Evolutionary conservation across 2,888 invertebrate genomes (phyloP).

Genomic region (Selenia dentaria): DNA sequence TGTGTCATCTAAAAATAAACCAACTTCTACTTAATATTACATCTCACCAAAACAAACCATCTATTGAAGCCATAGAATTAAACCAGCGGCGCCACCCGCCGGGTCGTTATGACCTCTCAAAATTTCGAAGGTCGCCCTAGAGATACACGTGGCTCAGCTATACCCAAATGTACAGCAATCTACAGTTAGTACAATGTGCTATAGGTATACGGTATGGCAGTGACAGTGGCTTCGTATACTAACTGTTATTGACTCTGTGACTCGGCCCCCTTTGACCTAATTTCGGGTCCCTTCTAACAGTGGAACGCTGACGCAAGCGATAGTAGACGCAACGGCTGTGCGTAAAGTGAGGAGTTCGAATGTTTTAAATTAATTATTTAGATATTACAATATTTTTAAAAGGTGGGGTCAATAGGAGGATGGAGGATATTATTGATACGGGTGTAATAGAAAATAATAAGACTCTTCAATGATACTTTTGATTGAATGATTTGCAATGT

Average conservation of each 20-base stretch:
- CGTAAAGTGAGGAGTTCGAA: constrained; percentile 1
- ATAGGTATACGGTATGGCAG: constrained; percentile 56
- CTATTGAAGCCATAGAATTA: constrained; percentile 42
- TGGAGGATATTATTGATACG: too few species aligned
- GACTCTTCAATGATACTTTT: too few species aligned
- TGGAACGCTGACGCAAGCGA: constrained; percentile 68
- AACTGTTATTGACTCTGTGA: not conserved
- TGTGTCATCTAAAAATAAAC: not conserved
- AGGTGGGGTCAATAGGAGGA: too few species aligned
- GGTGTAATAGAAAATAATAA: too few species aligned
- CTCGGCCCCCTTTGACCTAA: constrained; percentile 80
- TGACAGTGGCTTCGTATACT: constrained; percentile 60
- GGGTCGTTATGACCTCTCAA: constrained; percentile 48
- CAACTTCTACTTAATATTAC: not conserved
- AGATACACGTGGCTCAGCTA: constrained; percentile 47
- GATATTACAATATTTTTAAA: too few species aligned
- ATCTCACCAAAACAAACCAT: constrained; percentile 21
- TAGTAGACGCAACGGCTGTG: constrained; percentile 25
- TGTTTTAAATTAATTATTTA: not conserved
- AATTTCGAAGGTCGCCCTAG: constrained; percentile 59
- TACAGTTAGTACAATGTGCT: constrained; percentile 5
- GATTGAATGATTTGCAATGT: too few species aligned
- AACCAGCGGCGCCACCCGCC: constrained; percentile 30
- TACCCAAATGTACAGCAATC: constrained; percentile 31
- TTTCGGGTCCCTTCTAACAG: constrained; percentile 68